Base-by-base conservation (phyloP, 1,140 invertebrate genomes). In the Drusus annulatus region DNA sequence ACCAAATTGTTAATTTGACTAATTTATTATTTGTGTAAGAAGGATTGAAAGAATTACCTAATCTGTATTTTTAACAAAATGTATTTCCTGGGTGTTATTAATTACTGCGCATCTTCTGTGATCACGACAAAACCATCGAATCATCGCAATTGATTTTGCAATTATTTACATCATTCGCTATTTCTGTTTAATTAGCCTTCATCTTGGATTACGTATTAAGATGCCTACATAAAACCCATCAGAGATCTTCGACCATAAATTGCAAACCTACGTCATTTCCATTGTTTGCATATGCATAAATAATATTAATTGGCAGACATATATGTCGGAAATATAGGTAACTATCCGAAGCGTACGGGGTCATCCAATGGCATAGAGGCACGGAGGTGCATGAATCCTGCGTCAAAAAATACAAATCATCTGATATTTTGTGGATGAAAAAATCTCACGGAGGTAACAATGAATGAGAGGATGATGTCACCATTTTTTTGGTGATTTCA, bases 131-230 rank as follows among this genome's bases (percentile, higher is more conserved):
- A 45, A 13, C 36, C 7, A 45, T 45, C 13, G 36, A 45, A 45
- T 45, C 36, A 45, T 45, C 36, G 10, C 36, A 45, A 45, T 45
- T 45, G 13, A 45, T 45, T 45, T 45, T 45, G 56, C 56, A 60
- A 60, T 19, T 13, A 15, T n/a, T 13, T 13, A 7, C 56, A 60
- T 60, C n/a, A 17, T 60, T 21, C 6, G 16, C 10, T 21, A 21
- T 60, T 60, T 60, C 56, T 19, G 23, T 60, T 60, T 60, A 60
- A 60, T 60, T 60, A 60, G 56, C 56, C 56, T 60, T 60, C 56
- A 23, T 13, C 19, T 45, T 13, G 36, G 0, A 45, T 45, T 45
- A 45, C 36, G 36, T 45, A 36, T 36, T 36, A 36, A 45, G 36
- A 45, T 45, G 36, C 36, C 36, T 45, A 45, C 36, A 45, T 45